Evolutionary conservation across 2,888 invertebrate species (phyloP), one percentile per base, ranked within the genome.

Genomic region (Drosophila kanekoi): DNA sequence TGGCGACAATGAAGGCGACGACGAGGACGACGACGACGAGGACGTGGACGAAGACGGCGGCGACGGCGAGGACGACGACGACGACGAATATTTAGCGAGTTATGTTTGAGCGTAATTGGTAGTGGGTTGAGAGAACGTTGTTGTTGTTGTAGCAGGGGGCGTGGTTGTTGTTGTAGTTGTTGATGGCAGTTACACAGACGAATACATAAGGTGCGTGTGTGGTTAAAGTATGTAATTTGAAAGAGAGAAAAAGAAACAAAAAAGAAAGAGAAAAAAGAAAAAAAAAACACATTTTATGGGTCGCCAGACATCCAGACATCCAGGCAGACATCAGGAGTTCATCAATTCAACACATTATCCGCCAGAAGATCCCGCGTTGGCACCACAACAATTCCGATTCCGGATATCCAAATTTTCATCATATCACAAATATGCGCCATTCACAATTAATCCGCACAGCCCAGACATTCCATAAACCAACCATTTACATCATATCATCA

Each of bases 201-300:
- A 70, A 68, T 83, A 82, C 72, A 86, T 47, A 82, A 67, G 83
- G 89, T 89, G 89, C 89, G 70, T 81, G 78, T 89, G 77, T 73
- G 78, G 77, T 71, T 71, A 72, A 61, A 79, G 85, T 74, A 79
- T 89, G 90, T 89, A 78, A 89, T 76, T 86, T 90, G 86, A 86
- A 90, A 89, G 74, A 81, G 86, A 86, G 86, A 86, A 89, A 89
- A 86, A 80, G 71, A 85, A 84, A 81, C 63, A 87, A 87, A 86
- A 83, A 84, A 84, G 81, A 75, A 85, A 79, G 72, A 64, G 72
- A 74, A 82, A 77, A 80, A 86, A 72, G 70, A 67, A 73, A 81
- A 79, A 79, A 79, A 77, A 74, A 69, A 72, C 59, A 63, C 62
- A 59, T 79, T 69, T 79, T 48, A 56, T 61, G 51, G 62, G 57